Evolutionary conservation across 1,140 invertebrate species (phyloP), one percentile per base, ranked within the genome.

Genomic region (Brachionus angularis): DNA sequence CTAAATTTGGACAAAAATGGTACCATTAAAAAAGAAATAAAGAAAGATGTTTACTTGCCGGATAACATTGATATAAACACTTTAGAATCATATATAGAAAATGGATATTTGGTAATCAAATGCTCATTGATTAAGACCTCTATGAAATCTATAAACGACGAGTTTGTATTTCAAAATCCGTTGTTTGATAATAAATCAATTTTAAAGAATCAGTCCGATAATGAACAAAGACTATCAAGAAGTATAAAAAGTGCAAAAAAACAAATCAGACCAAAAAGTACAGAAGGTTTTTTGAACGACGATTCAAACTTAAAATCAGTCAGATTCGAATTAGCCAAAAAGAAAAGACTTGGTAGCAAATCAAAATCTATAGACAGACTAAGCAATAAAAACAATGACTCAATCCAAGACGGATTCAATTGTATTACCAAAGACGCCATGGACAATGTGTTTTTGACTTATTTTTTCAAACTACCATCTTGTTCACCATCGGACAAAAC

Each of bases 401-500:
- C 39, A 18, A 8, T 58, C 1, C 33, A 58, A 14, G 53, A 58
- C n/a, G 53, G 53, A 5, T 58, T 58, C 27, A 58, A 58, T 36
- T 58, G 53, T 36, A 14, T 58, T 23, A 58, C 53, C 7, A 36
- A 34, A 42, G 53, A 58, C 27, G 18, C 53, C 1, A 58, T 58
- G 53, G 33, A 58, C 33, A 58, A 58, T 23, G 39, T 58, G 18
- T 58, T 36, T 21, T 42, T 58, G 36, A 58, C 53, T 58, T 58
- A 58, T 58, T 58, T 58, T 42, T 58, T 58, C 18, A 58, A 58
- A 36, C n/a, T 58, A n/a, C 53, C 53, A 3, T 14, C n/a, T 3
- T 58, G 53, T 58, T 58, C 53, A 21, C 53, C 53, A 23, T 58
- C 53, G 1, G 53, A 58, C 16, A 16, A 34, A 36, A 58, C 53